Percentiles rank a stretch among this genome's conserved stretches.
These are phyloP conservation scores for Pelosia muscerda DNA, from an alignment of 2,888 invertebrate genomes.

Conservation along the genomic window DNA sequence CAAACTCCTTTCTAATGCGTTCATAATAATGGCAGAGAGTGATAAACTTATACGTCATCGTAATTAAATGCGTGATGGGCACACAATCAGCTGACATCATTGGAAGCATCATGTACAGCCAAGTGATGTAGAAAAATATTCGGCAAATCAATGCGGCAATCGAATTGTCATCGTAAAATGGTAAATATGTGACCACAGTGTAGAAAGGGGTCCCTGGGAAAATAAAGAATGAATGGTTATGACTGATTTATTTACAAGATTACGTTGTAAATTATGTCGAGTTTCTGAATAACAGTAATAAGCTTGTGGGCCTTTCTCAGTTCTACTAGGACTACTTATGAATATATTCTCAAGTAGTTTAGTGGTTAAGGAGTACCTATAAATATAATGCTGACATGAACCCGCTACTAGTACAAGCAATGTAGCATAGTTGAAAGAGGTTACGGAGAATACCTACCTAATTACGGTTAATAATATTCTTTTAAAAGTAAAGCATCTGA, in stretches of 20 bases:
- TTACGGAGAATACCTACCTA: too few relatives aligned
- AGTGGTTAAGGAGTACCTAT: too few relatives aligned
- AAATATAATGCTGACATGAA: too few relatives aligned
- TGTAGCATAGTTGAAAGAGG: too few relatives aligned
- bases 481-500: too few relatives aligned
- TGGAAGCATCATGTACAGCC: conserved; percentile 81
- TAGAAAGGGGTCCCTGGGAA: conserved; percentile 75
- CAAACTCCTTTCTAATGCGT: conserved; percentile 64
- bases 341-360: too few relatives aligned
- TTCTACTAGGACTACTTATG: too few relatives aligned
- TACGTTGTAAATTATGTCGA: conserved; percentile 37
- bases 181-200: conserved; percentile 78
- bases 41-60: conserved; percentile 72
- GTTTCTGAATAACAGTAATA: conserved; percentile 32
- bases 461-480: too few relatives aligned
- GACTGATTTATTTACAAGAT: conserved; percentile 34
- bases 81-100: conserved; percentile 81
- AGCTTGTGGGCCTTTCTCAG: conserved; percentile 7
- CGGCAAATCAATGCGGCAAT: conserved; percentile 62
- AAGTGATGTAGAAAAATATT: conserved; percentile 75
- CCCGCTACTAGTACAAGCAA: too few relatives aligned
- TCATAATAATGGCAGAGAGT: conserved; percentile 71
- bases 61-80: conserved; percentile 76
- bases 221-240: conserved; percentile 42
- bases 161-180: conserved; percentile 70